A percentile compares a stretch with the other conserved stretches of the same genome.
phyloP scores from a whole-genome alignment of 2,888 invertebrate genomes.

The Heliconius charithonia region DNA sequence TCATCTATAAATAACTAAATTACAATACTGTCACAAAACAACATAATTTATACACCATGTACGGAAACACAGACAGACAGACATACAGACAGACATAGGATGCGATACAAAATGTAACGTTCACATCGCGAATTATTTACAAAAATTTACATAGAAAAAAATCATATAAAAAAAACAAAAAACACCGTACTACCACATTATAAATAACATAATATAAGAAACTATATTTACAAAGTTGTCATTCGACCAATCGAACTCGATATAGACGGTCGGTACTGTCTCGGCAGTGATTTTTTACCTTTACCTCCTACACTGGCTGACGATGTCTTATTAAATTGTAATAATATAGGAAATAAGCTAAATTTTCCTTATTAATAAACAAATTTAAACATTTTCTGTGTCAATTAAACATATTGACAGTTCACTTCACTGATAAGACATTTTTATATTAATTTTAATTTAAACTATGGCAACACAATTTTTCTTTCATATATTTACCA shows the following conservation, averaged over 20 bases:
- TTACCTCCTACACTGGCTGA: conserved; percentile 12
- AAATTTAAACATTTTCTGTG: no score
- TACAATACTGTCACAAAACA: conserved; percentile 66
- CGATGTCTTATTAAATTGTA: conserved; percentile 40
- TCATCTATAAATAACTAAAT: conserved; percentile 66
- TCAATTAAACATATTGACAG: no score
- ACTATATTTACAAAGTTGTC: conserved; percentile 77
- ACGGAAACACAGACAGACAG: conserved; percentile 65
- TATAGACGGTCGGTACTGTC: conserved; percentile 37
- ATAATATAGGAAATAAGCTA: not conserved
- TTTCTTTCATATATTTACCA: conserved; percentile 6
- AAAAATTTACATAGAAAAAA: conserved; percentile 64
- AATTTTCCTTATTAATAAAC: not conserved
- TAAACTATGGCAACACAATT: conserved; percentile 12
- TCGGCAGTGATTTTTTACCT: conserved; percentile 65
- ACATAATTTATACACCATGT: conserved; percentile 59
- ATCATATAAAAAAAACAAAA: conserved; percentile 50
- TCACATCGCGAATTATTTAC: conserved; percentile 64
- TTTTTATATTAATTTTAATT: not conserved
- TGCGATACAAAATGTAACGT: conserved; percentile 56
- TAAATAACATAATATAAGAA: conserved; percentile 63
- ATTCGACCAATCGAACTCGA: conserved; percentile 58
- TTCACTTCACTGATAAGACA: not conserved
- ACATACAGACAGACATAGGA: conserved; percentile 61
- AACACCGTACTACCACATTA: conserved; percentile 54